Conservation (phyloP, 2,888 invertebrate genomes). For the Microctonus aethiopoides region DNA sequence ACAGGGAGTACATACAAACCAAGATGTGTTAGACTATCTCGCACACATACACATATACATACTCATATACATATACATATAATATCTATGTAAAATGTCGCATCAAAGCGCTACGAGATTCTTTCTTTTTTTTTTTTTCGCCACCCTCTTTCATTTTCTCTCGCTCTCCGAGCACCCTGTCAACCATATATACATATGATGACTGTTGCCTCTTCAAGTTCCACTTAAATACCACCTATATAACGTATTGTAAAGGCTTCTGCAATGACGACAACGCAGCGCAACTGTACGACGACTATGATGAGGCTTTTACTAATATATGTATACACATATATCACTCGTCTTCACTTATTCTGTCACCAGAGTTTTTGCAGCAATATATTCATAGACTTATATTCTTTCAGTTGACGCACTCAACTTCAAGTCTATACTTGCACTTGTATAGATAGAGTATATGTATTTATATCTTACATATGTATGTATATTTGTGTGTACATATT, state of each 20-base stretch:
- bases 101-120: slow-evolving; percentile 14
- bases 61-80: neutral
- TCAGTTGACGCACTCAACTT: slow-evolving; percentile 9
- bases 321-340: neutral
- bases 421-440: neutral
- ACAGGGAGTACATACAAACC: neutral
- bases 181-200: slow-evolving; percentile 14
- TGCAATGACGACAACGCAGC: neutral
- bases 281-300: slow-evolving; percentile 41
- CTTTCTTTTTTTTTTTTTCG: too few species aligned
- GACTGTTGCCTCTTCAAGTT: slow-evolving; percentile 29
- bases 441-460: too few species aligned
- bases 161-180: neutral
- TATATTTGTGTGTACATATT: neutral
- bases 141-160: slow-evolving; percentile 1
- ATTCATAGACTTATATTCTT: slow-evolving; percentile 28
- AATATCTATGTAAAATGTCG: neutral
- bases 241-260: slow-evolving; percentile 19
- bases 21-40: too few species aligned
- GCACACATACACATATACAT: neutral
- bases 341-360: neutral
- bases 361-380: slow-evolving; percentile 9
- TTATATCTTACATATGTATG: too few species aligned
- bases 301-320: neutral
- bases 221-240: slow-evolving; percentile 17